These are phyloP conservation scores for Passerculus sandwichensis DNA, from an alignment of 2,797 vertebrate genomes.

Conservation along the genomic window DNA sequence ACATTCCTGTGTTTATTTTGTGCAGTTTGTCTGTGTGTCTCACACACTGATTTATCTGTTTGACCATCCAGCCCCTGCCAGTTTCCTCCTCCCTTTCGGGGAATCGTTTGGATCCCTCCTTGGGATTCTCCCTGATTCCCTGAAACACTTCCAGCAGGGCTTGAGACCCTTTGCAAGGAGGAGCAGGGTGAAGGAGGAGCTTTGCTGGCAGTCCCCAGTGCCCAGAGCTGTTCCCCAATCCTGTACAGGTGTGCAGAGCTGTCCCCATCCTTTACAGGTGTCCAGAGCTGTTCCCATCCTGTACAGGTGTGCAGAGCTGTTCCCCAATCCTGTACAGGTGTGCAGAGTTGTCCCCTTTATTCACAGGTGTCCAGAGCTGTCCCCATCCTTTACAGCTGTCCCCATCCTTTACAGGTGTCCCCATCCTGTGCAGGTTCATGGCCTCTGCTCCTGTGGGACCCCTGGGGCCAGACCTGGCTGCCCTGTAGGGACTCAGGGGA, in stretches of 20 bases:
- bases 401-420: background rate
- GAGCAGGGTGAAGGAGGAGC: background rate
- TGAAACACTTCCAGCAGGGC: background rate
- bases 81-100: background rate
- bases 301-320: too few relatives aligned
- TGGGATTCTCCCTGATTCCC: too few relatives aligned
- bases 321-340: background rate
- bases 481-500: background rate
- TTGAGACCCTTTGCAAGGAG: background rate
- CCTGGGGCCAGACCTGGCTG: background rate
- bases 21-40: background rate
- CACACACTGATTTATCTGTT: background rate
- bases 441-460: background rate
- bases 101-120: background rate
- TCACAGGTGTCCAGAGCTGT: background rate
- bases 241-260: too few relatives aligned
- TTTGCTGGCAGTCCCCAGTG: background rate
- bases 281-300: too few relatives aligned
- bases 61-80: background rate
- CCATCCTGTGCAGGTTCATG: background rate
- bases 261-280: too few relatives aligned
- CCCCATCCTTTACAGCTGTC: background rate
- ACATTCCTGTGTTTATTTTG: accelerated
- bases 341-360: background rate
- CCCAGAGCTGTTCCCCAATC: background rate